Percentiles rank a stretch among this genome's conserved stretches.
phyloP scores from a whole-genome alignment of 2,113 vertebrate genomes.

The Gnathonemus longibarbis region DNA sequence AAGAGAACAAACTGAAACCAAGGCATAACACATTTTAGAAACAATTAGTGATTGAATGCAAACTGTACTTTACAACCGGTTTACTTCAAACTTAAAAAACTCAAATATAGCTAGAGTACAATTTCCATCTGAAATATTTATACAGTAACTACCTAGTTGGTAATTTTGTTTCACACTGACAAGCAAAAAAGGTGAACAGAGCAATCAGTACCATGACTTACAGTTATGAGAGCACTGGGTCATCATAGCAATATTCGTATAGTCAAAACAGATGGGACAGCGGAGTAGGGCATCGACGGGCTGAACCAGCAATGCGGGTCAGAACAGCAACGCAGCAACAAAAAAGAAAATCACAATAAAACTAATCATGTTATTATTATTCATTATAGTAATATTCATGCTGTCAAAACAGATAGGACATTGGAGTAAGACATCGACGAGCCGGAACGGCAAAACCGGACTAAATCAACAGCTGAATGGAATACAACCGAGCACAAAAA shows the following conservation, averaged over 20 bases:
- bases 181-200: not conserved
- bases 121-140: not conserved
- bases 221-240: conserved; percentile 94
- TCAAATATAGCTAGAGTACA: not conserved
- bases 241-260: conserved; percentile 84
- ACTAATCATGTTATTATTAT: conserved; percentile 43
- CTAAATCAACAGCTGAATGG: not conserved
- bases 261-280: conserved; percentile 93
- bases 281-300: conserved; percentile 74
- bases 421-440: conserved; percentile 71
- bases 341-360: not conserved
- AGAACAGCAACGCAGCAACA: not conserved
- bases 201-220: conserved; percentile 50
- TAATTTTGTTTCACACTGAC: not conserved
- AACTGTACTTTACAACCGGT: not conserved
- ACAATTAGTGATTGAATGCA: not conserved
- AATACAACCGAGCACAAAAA: not conserved
- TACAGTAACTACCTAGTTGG: not conserved
- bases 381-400: conserved; percentile 84
- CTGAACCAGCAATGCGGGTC: conserved; percentile 50
- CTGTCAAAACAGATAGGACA: conserved; percentile 93
- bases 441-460: conserved; percentile 50
- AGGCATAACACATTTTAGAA: not conserved
- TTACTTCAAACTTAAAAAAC: not conserved
- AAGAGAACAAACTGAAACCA: conserved; percentile 82